phyloP scores from a whole-genome alignment of 2,113 vertebrate species.

The Toxostoma redivivum region DNA sequence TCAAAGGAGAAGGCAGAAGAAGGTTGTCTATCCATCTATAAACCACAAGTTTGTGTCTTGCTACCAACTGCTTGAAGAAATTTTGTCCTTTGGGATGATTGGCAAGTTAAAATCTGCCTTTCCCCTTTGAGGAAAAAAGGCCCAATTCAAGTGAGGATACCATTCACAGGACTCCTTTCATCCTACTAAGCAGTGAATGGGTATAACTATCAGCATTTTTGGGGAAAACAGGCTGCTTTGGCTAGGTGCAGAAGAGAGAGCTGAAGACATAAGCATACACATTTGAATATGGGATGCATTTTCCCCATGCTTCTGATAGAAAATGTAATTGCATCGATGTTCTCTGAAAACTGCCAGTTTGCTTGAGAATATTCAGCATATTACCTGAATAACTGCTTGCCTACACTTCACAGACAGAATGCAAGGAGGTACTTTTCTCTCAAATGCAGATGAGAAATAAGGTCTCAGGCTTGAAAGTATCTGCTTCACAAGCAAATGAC shows the following conservation, averaged over 20 bases:
- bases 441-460: background rate
- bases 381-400: background rate
- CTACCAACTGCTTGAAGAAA: conserved; percentile 32
- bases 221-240: background rate
- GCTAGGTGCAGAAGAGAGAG: background rate
- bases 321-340: background rate
- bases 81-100: background rate
- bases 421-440: background rate
- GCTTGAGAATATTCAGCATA: background rate
- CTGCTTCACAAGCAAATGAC: background rate
- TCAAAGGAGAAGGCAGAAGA: conserved; percentile 66
- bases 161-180: background rate
- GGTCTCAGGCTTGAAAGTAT: background rate
- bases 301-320: background rate
- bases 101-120: background rate
- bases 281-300: background rate
- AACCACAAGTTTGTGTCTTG: conserved; percentile 5
- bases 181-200: background rate
- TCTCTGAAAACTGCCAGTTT: background rate
- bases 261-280: background rate
- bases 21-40: background rate
- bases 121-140: background rate
- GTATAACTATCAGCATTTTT: background rate
- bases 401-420: background rate
- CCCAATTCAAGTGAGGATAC: background rate